Conservation (phyloP, 2,888 invertebrate species). For the Aradus depressus region DNA sequence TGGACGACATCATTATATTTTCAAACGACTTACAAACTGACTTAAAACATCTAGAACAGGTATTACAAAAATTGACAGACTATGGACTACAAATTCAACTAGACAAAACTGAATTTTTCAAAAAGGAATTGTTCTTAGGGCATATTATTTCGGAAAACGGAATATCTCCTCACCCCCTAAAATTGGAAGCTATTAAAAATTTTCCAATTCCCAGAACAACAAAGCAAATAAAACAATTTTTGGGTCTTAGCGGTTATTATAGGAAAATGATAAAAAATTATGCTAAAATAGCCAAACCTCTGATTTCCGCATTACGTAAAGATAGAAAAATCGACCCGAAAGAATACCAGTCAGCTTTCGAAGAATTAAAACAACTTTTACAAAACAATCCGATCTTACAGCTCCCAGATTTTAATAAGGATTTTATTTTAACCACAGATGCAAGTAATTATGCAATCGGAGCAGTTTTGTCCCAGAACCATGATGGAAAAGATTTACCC, state of each 20-base stretch:
- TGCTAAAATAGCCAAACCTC: conserved; percentile 25
- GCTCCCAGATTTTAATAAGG: conserved; percentile 27
- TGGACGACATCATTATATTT: conserved; percentile 19
- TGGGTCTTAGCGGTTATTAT: conserved; percentile 33
- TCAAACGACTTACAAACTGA: conserved; percentile 11
- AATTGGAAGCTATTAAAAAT: conserved; percentile 12
- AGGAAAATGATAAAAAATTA: conserved; percentile 31
- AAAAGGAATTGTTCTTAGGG: conserved; percentile 12
- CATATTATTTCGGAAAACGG: conserved; percentile 12
- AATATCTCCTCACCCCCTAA: conserved; percentile 2
- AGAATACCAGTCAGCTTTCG: conserved; percentile 12
- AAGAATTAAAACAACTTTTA: conserved; percentile 13
- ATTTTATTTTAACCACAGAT: conserved; percentile 29
- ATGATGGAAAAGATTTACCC: conserved; percentile 34
- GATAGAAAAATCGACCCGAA: conserved; percentile 21
- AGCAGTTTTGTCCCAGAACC: conserved; percentile 30
- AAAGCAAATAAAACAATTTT: conserved; percentile 25
- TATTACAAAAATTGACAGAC: conserved; percentile 6
- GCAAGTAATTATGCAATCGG: conserved; percentile 33
- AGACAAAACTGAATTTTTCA: conserved; percentile 22
- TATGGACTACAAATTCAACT: conserved; percentile 18
- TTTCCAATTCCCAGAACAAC: conserved; percentile 9
- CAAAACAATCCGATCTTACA: conserved; percentile 16
- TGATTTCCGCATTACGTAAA: not conserved
- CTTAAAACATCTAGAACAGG: not conserved